Conservation (phyloP, 2,797 vertebrate genomes). For the Scolopax rusticola region DNA sequence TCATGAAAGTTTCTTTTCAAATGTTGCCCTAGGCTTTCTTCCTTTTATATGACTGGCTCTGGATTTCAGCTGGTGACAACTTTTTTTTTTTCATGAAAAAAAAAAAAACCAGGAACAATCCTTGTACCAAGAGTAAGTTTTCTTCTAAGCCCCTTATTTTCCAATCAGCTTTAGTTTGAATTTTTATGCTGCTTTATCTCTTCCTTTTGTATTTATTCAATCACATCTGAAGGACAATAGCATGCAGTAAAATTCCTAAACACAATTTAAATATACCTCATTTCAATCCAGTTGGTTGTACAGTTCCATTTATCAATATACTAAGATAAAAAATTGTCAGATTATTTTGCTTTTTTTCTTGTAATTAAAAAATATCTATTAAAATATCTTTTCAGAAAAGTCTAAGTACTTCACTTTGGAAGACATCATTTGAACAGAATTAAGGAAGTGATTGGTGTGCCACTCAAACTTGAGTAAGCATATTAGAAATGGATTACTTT, state of each 20-base stretch:
- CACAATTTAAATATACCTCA: conserved; percentile 1
- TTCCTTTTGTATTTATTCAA: conserved; percentile 41
- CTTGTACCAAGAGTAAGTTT: neutral
- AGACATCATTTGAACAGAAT: conserved; percentile 38
- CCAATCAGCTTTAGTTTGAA: conserved; percentile 20
- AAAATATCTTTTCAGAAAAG: conserved; percentile 2
- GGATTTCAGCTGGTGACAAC: neutral
- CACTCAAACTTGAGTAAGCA: neutral
- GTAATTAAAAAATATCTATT: neutral
- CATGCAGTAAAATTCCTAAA: conserved; percentile 6
- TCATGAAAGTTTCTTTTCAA: neutral
- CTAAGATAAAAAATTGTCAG: neutral
- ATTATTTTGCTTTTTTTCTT: neutral
- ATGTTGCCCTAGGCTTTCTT: neutral
- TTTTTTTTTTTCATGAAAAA: neutral
- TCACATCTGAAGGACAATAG: conserved; percentile 36
- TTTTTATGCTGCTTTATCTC: conserved; percentile 7
- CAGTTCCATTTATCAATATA: neutral
- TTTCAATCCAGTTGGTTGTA: neutral
- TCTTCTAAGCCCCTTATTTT: conserved; percentile 34
- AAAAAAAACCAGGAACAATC: neutral
- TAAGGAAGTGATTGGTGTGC: conserved; percentile 21
- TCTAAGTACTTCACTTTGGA: conserved; percentile 21
- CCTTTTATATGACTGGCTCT: neutral
- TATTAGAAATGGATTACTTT: conserved; percentile 47